Conservation (phyloP, 1,140 invertebrate genomes). For the Drosophila repleta region DNA sequence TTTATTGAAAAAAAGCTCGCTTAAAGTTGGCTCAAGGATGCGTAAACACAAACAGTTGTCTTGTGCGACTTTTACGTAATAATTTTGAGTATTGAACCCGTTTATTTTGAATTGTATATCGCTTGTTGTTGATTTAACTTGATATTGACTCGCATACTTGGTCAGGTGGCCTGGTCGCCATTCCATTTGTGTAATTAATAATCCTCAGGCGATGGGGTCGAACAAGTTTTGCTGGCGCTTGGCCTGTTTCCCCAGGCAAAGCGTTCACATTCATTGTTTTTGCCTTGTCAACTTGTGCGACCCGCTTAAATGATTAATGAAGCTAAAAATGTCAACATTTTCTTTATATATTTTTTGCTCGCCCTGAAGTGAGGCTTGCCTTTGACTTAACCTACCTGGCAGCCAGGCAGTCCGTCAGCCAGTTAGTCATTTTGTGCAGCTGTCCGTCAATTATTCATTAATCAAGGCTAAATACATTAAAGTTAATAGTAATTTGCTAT, state of each 20-base stretch:
- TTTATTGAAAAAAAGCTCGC: conserved; percentile 5
- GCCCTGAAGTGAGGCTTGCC: conserved; percentile 23
- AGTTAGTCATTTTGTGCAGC: conserved; percentile 13
- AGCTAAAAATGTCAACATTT: conserved; percentile 51
- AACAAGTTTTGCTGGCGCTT: conserved; percentile 21
- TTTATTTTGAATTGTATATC: conserved; percentile 11
- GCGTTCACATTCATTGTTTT: conserved; percentile 23
- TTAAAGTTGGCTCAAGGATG: no score
- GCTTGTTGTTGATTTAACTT: conserved; percentile 16
- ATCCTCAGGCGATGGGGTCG: conserved; percentile 5
- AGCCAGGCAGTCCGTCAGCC: conserved; percentile 1
- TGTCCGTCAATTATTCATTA: conserved; percentile 51
- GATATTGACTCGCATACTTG: conserved; percentile 35
- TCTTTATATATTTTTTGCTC: conserved; percentile 6
- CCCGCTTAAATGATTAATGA: conserved; percentile 57
- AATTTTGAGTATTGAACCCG: neutral
- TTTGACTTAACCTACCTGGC: conserved; percentile 36
- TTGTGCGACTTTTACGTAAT: neutral
- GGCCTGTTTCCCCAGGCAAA: neutral
- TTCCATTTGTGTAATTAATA: conserved; percentile 52
- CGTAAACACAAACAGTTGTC: neutral
- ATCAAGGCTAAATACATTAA: conserved; percentile 51
- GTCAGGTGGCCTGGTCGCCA: conserved; percentile 1
- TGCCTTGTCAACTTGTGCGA: conserved; percentile 47
- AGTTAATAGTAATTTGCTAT: conserved; percentile 49